Base-by-base conservation (phyloP, 2,888 invertebrate genomes). In the Incurvaria masculella region DNA sequence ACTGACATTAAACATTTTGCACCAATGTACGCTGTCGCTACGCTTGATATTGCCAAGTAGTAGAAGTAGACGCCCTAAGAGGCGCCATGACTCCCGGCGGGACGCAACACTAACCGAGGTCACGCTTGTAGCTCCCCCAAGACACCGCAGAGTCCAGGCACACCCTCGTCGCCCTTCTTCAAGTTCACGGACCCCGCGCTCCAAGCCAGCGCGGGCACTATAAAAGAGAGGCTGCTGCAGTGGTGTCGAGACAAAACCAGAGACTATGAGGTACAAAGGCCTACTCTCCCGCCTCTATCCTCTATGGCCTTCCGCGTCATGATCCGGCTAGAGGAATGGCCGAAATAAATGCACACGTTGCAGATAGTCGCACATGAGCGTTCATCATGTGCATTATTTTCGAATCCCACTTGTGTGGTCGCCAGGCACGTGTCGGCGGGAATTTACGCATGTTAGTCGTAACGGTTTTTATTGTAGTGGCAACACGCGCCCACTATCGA, bases 201-300 rank as follows among this genome's bases (percentile, higher is more conserved):
- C 81, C 88, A 87, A 74, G 87, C 89, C 76, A 94, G 91, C 81
- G 95, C 95, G 66, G 89, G 88, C 80, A 91, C 93, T 80, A 93
- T 96, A 79, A 97, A 97, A 87, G 95, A 97, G 73, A 88, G 94
- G 79, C 85, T 97, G 73, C 87, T 97, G 81, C 88, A 90, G 79
- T 97, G 97, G 97, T 94, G 94, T 83, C 91, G 93, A 81, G 89
- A 91, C 82, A 95, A 96, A 87, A 96, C 96, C 65, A 88, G 90
- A 84, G 95, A 93, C 83, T 97, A 97, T 81, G 90, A 95, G 91
- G 97, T 96, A 90, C 73, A 60, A 63, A 56, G 33, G 33, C 33
- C 33, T 33, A 51, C 61, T 59, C 62, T 56, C 58, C 53, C 54
- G 49, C 58, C 52, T 49, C 57, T 52, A 53, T 54, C 33, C 33